Base-by-base conservation (phyloP, 2,888 invertebrate species). In the Odontothrips loti region DNA sequence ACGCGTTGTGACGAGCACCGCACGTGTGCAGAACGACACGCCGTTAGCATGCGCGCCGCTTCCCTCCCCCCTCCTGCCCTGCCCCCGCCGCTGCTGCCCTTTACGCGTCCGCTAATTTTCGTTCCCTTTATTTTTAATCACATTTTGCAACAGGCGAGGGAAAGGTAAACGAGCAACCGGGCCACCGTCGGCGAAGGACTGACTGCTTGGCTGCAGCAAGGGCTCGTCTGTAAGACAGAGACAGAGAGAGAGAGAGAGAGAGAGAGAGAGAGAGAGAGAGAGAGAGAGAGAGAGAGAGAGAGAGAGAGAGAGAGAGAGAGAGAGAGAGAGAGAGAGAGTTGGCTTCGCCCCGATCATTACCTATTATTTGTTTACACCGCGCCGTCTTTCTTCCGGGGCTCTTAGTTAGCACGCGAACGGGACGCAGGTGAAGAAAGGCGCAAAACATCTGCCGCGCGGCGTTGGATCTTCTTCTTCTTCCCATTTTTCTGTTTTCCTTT, bases 91-190 rank as follows among this genome's bases (percentile, higher is more conserved):
- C 58, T 11, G 0, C 58, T 17, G 4, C 15, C 58, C 17, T 20
- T 58, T 20, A 15, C 58, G 34, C 34, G 58, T 15, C 58, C 20
- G 58, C 58, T 58, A 58, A 58, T 58, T 58, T 58, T 17, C 58
- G 58, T 58, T 58, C 58, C 58, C 58, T 58, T 58, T 58, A 58
- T 58, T 58, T 58, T 58, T 58, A 58, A 58, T 58, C 58, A 58
- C 58, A 58, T 58, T 58, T 58, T 15, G 58, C 58, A 58, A 58
- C 58, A 58, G 58, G 58, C 58, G 58, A 58, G 58, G 58, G 34
- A 43, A 43, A 43, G 34, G 34, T 43, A 43, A 43, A 43, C 34
- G 34, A 43, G 34, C 34, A 6, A 2, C 3, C 34, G 34, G 34
- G 34, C 3, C 34, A 2, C 34, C 6, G 34, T n/a, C 34, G 34